phyloP scores from a whole-genome alignment of 2,797 vertebrate genomes.

The Bovichtus diacanthus region DNA sequence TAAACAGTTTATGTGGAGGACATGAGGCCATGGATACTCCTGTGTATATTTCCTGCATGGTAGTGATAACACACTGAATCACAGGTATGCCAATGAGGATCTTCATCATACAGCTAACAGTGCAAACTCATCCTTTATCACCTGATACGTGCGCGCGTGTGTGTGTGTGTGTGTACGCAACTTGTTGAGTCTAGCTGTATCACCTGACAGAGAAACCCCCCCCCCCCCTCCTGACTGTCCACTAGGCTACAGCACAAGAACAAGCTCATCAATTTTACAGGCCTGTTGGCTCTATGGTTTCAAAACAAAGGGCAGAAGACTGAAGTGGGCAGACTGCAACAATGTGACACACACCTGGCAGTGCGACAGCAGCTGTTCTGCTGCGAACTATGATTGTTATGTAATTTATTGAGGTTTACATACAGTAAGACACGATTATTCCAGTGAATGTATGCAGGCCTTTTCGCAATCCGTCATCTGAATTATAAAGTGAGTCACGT shows the following conservation, averaged over 20 bases:
- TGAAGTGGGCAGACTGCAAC: slow-evolving; percentile 15
- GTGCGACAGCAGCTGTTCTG: background rate
- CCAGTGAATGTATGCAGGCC: background rate
- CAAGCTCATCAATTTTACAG: slow-evolving; percentile 82
- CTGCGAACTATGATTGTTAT: background rate
- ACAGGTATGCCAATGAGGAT: slow-evolving; percentile 10
- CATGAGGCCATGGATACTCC: slow-evolving; percentile 19
- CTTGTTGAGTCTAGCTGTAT: slow-evolving; percentile 66
- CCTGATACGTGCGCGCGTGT: too few species aligned
- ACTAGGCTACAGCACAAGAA: slow-evolving; percentile 70
- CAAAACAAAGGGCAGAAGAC: slow-evolving; percentile 68
- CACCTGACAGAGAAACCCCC: slow-evolving; percentile 78
- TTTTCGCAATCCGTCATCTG: slow-evolving; percentile 4
- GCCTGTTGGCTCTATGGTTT: slow-evolving; percentile 55
- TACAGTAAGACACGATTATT: background rate
- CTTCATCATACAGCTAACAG: slow-evolving; percentile 15
- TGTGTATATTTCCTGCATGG: slow-evolving; percentile 32
- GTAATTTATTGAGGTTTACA: background rate
- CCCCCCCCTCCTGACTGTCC: slow-evolving; percentile 32
- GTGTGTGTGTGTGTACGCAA: slow-evolving; percentile 32
- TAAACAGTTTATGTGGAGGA: slow-evolving; percentile 49
- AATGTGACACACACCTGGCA: slow-evolving; percentile 34
- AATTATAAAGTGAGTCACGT: background rate
- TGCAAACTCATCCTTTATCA: slow-evolving; percentile 37
- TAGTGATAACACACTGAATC: slow-evolving; percentile 18